Conservation (phyloP, 2,113 vertebrate species). For the Toxotes chatareus region DNA sequence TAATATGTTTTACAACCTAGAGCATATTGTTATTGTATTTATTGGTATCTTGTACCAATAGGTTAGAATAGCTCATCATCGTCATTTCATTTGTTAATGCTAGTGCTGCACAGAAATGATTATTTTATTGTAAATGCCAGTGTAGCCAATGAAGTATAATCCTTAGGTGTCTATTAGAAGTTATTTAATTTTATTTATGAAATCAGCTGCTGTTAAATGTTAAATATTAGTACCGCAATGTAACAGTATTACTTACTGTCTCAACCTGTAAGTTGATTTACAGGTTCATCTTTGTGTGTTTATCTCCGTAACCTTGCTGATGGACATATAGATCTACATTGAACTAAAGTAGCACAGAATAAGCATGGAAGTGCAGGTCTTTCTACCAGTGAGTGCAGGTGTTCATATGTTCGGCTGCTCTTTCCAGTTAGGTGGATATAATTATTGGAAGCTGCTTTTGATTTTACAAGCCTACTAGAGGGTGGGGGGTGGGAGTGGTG, state of each 20-base stretch:
- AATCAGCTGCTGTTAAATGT: background rate
- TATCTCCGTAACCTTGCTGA: background rate
- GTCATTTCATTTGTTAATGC: background rate
- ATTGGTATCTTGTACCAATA: background rate
- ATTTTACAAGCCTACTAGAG: constrained; percentile 27
- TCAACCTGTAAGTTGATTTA: background rate
- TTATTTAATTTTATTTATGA: background rate
- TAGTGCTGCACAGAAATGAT: background rate
- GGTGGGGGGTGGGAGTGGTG: background rate
- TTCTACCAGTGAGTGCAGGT: constrained; percentile 51
- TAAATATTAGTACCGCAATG: background rate
- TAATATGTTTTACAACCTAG: background rate
- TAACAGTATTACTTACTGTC: background rate
- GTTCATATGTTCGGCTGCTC: constrained; percentile 39
- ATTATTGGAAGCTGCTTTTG: constrained; percentile 38
- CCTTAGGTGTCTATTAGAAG: background rate
- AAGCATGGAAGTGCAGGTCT: background rate
- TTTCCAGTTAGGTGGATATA: constrained; percentile 49
- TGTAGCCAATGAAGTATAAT: background rate
- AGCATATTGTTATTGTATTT: background rate
- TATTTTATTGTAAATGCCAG: background rate
- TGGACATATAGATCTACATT: background rate
- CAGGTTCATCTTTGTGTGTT: background rate
- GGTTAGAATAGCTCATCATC: background rate
- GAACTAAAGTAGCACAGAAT: constrained; percentile 15